Conservation (phyloP, 2,113 vertebrate genomes). For the Scytalopus superciliaris region DNA sequence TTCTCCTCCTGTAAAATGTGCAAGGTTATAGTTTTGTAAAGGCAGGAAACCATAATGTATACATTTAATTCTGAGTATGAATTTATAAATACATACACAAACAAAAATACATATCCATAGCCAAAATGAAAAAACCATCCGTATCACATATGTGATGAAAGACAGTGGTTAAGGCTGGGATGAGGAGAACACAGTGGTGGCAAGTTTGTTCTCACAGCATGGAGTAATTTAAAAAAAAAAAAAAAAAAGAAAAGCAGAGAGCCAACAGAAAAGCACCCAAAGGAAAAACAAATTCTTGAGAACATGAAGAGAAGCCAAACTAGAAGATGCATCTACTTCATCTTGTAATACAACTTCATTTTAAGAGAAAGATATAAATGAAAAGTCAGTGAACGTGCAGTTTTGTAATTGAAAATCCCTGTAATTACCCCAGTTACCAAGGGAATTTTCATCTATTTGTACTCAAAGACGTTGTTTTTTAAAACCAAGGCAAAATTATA, state of each 20-base stretch:
- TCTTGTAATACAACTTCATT: conserved; percentile 17
- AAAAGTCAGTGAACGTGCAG: conserved; percentile 14
- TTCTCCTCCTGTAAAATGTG: neutral
- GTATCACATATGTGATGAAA: neutral
- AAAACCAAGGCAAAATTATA: conserved; percentile 23
- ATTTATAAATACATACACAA: neutral
- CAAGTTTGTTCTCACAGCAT: neutral
- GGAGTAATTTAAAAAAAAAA: neutral
- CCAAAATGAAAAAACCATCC: neutral
- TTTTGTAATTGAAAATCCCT: conserved; percentile 50
- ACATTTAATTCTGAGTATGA: neutral
- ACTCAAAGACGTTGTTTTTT: neutral
- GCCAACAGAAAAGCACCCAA: conserved; percentile 34
- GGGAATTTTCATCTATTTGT: conserved; percentile 15
- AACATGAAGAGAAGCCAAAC: conserved; percentile 17
- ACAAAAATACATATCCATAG: neutral
- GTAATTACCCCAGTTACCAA: conserved; percentile 18
- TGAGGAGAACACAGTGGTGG: neutral
- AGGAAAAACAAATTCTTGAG: conserved; percentile 45
- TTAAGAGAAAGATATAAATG: conserved; percentile 33
- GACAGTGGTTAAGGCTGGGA: neutral
- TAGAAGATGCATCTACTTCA: conserved; percentile 14
- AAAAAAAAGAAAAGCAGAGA: neutral
- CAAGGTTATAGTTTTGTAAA: neutral
- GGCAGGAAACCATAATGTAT: neutral